Evolutionary conservation across 2,113 vertebrate genomes (phyloP).

Genomic region (Peromyscus californicus): DNA sequence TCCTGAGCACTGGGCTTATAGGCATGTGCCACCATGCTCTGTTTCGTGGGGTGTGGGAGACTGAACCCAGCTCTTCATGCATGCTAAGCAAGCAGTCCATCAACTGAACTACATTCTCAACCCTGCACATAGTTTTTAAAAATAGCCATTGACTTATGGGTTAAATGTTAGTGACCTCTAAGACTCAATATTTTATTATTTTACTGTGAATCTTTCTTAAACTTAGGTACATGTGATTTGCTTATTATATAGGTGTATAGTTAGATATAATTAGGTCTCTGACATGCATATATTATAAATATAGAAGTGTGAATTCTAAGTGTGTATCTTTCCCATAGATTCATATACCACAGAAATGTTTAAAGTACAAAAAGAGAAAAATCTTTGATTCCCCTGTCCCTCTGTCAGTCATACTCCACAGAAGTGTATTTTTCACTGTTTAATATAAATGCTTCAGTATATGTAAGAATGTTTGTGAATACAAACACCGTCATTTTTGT

Average conservation of each 20-base stretch:
- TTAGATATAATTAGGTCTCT: neutral
- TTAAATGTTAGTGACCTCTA: neutral
- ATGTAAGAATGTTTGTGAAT: neutral
- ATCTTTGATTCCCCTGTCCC: neutral
- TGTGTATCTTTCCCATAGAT: neutral
- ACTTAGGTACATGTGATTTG: neutral
- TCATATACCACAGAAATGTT: neutral
- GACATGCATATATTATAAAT: neutral
- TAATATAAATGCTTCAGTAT: neutral
- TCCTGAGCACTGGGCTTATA: neutral
- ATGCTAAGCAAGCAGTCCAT: no score
- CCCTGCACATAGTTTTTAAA: neutral
- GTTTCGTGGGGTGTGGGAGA: neutral
- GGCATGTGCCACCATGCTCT: neutral
- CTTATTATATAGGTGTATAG: neutral
- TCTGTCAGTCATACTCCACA: neutral
- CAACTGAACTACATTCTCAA: neutral
- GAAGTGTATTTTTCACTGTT: neutral
- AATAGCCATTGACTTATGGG: neutral
- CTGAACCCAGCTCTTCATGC: neutral
- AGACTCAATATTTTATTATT: neutral
- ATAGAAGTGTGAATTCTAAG: neutral
- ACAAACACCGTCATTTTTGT: neutral
- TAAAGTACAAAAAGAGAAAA: neutral
- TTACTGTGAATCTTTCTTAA: slow-evolving; percentile 14